A percentile compares a stretch with the other conserved stretches of the same genome.
Evolutionary conservation across 2,888 invertebrate genomes (phyloP).

Genomic region (Vesta saturnalis): DNA sequence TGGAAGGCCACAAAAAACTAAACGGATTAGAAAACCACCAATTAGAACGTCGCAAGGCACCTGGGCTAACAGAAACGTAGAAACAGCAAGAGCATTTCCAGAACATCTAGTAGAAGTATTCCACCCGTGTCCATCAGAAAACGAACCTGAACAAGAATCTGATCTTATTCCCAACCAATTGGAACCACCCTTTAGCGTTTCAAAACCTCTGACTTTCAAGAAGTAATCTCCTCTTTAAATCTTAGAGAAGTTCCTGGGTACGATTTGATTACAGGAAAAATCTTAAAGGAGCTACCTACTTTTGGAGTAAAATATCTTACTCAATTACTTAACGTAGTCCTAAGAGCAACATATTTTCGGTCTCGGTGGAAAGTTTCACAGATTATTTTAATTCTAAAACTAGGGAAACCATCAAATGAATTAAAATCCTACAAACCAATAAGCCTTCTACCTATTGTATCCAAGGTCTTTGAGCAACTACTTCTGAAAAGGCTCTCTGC

Average conservation of each 20-base stretch:
- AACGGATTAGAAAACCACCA: background rate
- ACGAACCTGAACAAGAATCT: background rate
- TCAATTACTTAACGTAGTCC: background rate
- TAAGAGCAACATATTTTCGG: background rate
- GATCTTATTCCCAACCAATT: background rate
- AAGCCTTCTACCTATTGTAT: too few relatives aligned
- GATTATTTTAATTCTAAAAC: background rate
- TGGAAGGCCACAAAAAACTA: slow-evolving; percentile 11
- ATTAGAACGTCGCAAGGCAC: background rate
- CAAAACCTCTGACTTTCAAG: background rate
- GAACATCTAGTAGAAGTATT: background rate
- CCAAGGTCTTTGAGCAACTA: too few relatives aligned
- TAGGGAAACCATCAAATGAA: background rate
- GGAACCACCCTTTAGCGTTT: background rate
- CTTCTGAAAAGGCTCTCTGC: background rate
- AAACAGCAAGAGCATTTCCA: background rate
- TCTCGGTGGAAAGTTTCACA: background rate
- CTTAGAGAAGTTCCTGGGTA: background rate
- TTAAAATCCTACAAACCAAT: background rate
- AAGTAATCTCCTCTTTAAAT: background rate
- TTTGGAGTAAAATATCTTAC: too few relatives aligned
- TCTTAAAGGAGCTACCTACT: too few relatives aligned
- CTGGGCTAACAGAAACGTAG: background rate
- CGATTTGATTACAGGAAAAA: background rate
- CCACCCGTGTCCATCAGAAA: background rate